These are phyloP conservation scores for Andrena chrysosceles DNA, from an alignment of 2,888 invertebrate species.

Conservation along the genomic window DNA sequence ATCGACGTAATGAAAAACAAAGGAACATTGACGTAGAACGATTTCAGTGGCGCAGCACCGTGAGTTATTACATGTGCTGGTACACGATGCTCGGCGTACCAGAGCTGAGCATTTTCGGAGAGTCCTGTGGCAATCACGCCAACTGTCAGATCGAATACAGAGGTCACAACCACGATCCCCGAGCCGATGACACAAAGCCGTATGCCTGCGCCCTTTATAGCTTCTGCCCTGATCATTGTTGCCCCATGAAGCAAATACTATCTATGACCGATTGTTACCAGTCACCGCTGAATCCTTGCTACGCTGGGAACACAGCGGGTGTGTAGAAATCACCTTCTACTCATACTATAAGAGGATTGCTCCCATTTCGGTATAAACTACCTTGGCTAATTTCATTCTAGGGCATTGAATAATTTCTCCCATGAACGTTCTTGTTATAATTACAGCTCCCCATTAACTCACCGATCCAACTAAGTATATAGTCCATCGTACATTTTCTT, in stretches of 20 bases:
- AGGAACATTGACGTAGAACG: constrained; percentile 82
- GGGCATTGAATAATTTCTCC: not conserved
- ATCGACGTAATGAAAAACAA: too few species aligned
- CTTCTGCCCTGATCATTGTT: constrained; percentile 90
- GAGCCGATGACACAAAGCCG: constrained; percentile 86
- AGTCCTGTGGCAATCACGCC: constrained; percentile 88
- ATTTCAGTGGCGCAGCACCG: constrained; percentile 88
- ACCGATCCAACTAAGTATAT: not conserved
- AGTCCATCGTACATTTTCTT: not conserved
- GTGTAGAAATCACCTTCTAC: constrained; percentile 43
- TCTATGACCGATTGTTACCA: constrained; percentile 85
- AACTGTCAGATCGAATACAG: constrained; percentile 86
- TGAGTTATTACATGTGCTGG: constrained; percentile 90
- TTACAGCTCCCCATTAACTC: not conserved
- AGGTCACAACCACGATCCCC: constrained; percentile 86
- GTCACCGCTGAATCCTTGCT: constrained; percentile 86
- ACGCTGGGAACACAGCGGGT: constrained; percentile 82
- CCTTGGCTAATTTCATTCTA: constrained; percentile 14
- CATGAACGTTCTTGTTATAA: not conserved
- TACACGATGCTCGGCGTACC: constrained; percentile 87
- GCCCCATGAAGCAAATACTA: constrained; percentile 86
- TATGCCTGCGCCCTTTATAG: constrained; percentile 88
- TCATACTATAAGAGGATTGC: constrained; percentile 40
- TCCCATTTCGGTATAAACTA: not conserved
- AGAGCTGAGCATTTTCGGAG: constrained; percentile 86